Conservation (phyloP, 2,797 vertebrate species). For the Petrocephalus schoutedeni region DNA sequence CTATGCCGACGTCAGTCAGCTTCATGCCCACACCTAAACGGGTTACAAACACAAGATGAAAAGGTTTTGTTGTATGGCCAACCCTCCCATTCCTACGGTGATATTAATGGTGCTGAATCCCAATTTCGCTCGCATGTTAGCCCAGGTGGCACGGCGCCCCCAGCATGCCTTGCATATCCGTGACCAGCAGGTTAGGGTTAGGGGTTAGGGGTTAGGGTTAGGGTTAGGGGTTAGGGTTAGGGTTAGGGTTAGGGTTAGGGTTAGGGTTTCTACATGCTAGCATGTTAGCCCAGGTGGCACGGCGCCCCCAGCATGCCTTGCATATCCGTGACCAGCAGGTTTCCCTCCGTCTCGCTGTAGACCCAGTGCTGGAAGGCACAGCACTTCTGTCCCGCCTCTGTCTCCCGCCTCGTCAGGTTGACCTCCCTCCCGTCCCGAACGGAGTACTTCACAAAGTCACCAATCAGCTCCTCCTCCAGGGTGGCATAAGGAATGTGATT, state of each 20-base stretch:
- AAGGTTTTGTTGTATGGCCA: neutral
- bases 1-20: conserved; percentile 93
- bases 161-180: conserved; percentile 86
- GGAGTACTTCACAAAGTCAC: conserved; percentile 95
- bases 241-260: no score
- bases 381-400: conserved; percentile 92
- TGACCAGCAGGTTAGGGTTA: no score
- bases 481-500: conserved; percentile 91
- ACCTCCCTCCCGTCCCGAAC: conserved; percentile 90
- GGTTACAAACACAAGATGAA: conserved; percentile 34
- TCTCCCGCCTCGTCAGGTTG: conserved; percentile 78
- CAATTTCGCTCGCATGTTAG: neutral
- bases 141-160: neutral
- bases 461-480: conserved; percentile 89
- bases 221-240: no score
- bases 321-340: conserved; percentile 83
- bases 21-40: conserved; percentile 89
- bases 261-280: no score
- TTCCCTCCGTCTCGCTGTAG: conserved; percentile 81
- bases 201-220: no score
- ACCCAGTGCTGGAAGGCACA: conserved; percentile 98
- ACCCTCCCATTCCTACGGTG: neutral
- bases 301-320: no score
- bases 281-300: neutral
- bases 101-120: neutral